A percentile compares a stretch with the other conserved stretches of the same genome.
phyloP scores from a whole-genome alignment of 1,140 invertebrate genomes.

The Brachionus paranguensis region DNA sequence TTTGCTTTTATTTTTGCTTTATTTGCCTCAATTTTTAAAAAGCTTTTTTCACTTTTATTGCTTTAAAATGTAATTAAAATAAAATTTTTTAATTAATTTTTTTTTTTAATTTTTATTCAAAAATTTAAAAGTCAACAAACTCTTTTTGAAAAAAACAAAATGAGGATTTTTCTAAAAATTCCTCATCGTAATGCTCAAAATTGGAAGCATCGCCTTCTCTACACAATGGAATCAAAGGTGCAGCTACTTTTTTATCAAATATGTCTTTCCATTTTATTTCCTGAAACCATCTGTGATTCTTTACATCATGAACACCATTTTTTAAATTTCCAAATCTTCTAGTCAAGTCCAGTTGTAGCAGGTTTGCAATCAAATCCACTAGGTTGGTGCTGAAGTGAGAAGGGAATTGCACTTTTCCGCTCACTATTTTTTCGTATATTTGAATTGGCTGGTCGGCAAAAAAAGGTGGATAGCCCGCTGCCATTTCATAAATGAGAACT shows the following conservation, averaged over 20 bases:
- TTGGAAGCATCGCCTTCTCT: not conserved
- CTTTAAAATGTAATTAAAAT: not conserved
- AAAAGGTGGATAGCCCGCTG: constrained; percentile 62
- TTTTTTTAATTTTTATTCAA: not conserved
- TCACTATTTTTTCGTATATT: constrained; percentile 75
- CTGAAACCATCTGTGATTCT: constrained; percentile 97
- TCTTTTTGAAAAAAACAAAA: not conserved
- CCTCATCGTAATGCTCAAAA: not conserved
- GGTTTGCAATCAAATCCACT: constrained; percentile 92
- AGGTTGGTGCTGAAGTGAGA: constrained; percentile 71
- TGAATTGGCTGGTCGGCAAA: constrained; percentile 60
- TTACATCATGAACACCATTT: constrained; percentile 98
- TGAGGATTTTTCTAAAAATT: not conserved
- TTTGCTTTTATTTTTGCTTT: not conserved
- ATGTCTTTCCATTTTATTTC: constrained; percentile 19
- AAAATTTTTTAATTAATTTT: not conserved
- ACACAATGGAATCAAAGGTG: not conserved
- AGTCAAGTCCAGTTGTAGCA: constrained; percentile 94
- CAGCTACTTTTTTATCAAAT: not conserved
- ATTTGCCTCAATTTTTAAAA: not conserved
- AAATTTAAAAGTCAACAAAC: constrained; percentile 1
- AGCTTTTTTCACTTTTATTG: not conserved
- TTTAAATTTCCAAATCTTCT: constrained; percentile 98
- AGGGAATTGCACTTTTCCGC: constrained; percentile 66
- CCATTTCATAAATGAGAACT: constrained; percentile 66